phyloP scores from a whole-genome alignment of 2,797 vertebrate genomes.

The Malacoctenus gilli region DNA sequence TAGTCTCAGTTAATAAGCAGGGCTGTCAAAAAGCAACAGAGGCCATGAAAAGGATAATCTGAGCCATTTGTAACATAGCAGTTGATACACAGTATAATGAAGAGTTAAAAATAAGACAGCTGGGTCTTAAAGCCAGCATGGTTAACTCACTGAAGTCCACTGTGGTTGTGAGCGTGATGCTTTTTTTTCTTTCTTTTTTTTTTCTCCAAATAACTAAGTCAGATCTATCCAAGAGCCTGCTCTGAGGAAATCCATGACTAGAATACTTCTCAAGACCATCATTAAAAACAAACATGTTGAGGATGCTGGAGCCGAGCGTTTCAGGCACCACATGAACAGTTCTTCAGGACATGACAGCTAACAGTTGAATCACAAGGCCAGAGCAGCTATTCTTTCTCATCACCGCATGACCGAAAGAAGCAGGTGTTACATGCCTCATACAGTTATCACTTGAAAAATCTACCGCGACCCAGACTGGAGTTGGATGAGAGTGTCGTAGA shows the following conservation, averaged over 20 bases:
- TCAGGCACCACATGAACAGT: conserved; percentile 66
- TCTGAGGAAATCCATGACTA: conserved; percentile 80
- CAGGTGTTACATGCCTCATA: conserved; percentile 55
- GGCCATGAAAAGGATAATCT: conserved; percentile 71
- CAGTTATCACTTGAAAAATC: conserved; percentile 43
- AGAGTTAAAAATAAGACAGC: conserved; percentile 56
- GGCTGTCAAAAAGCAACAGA: conserved; percentile 57
- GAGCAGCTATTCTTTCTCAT: conserved; percentile 54
- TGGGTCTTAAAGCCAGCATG: conserved; percentile 55
- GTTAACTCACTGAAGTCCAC: conserved; percentile 55
- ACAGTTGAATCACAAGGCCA: conserved; percentile 63
- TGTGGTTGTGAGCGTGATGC: conserved; percentile 59
- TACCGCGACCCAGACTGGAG: conserved; percentile 42
- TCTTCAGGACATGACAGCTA: conserved; percentile 61
- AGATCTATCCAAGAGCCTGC: conserved; percentile 82
- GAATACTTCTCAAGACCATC: conserved; percentile 66
- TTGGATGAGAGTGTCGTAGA: conserved; percentile 33
- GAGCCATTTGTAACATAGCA: conserved; percentile 79
- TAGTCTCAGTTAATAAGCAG: conserved; percentile 45
- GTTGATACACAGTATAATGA: conserved; percentile 70
- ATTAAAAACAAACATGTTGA: conserved; percentile 51
- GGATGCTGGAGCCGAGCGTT: conserved; percentile 65
- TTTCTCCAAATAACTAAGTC: conserved; percentile 59
- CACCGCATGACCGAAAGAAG: conserved; percentile 55
- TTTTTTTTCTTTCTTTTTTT: conserved; percentile 18